Conservation (phyloP, 2,797 vertebrate genomes). For the Limosa lapponica region DNA sequence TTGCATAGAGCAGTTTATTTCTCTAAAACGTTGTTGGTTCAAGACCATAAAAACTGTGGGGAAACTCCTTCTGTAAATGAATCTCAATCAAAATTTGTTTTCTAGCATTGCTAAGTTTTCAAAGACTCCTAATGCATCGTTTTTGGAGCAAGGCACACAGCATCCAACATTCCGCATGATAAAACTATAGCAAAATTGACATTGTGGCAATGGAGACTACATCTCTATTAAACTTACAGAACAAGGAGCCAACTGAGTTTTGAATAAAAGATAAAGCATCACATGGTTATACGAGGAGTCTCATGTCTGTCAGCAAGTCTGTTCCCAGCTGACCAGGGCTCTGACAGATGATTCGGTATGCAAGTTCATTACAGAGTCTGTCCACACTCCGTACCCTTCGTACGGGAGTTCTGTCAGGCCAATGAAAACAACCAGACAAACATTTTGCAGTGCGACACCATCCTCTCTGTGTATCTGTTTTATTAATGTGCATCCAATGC, state of each 20-base stretch:
- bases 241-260: constrained; percentile 12
- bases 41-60: background rate
- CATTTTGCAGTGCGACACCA: background rate
- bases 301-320: background rate
- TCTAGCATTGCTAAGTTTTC: background rate
- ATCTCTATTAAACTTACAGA: constrained; percentile 43
- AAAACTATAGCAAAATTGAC: background rate
- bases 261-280: constrained; percentile 44
- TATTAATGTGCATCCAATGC: background rate
- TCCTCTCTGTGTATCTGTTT: background rate
- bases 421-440: constrained; percentile 21
- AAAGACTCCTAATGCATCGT: background rate
- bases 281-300: background rate
- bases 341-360: background rate
- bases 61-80: background rate
- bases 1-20: background rate
- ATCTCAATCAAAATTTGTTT: background rate
- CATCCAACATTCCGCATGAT: background rate
- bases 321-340: background rate
- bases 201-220: background rate
- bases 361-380: constrained; percentile 12
- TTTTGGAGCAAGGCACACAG: background rate
- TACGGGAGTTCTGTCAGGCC: background rate
- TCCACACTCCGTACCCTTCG: background rate
- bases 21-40: background rate